These are phyloP conservation scores for Felis chaus DNA, from an alignment of 2,113 vertebrate genomes.

Conservation along the genomic window DNA sequence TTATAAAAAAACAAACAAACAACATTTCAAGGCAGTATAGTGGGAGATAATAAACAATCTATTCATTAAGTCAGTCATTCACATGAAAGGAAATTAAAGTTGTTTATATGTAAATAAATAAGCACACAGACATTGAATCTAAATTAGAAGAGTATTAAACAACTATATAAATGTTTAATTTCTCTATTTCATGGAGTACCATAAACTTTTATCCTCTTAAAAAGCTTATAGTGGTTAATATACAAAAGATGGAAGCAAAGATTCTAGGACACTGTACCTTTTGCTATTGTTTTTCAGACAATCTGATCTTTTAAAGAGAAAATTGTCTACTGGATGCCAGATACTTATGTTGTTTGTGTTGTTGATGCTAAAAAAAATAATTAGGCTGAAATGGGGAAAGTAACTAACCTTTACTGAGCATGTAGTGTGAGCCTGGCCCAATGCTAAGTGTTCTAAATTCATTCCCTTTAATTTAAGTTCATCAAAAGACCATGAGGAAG, in stretches of 20 bases:
- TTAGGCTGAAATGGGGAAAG: background rate
- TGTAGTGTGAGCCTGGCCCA: background rate
- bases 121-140: background rate
- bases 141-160: background rate
- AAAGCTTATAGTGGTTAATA: background rate
- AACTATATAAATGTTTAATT: background rate
- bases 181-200: background rate
- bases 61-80: background rate
- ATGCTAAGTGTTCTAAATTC: background rate
- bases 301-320: background rate
- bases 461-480: background rate
- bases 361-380: constrained; percentile 34
- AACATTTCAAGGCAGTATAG: background rate
- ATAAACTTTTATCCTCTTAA: background rate
- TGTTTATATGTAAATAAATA: background rate
- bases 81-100: constrained; percentile 17
- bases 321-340: background rate
- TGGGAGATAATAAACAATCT: background rate
- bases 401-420: background rate
- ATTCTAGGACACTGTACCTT: background rate
- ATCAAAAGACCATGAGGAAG: background rate
- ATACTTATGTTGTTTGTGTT: background rate
- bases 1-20: background rate
- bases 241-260: background rate
- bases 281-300: background rate